Base-by-base conservation (phyloP, 2,888 invertebrate species). In the Chrysolina oricalcia region DNA sequence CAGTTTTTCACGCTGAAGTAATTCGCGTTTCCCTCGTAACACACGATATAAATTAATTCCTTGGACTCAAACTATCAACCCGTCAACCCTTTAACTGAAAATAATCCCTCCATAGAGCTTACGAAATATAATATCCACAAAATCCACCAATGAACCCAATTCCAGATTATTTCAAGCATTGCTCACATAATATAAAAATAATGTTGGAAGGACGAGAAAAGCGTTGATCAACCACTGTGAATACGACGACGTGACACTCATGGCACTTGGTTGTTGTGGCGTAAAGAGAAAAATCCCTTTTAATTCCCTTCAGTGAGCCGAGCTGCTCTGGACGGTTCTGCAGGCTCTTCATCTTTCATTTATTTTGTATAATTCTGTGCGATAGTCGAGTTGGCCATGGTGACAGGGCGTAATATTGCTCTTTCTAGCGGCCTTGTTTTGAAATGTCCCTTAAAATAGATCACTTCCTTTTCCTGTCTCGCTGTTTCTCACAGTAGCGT, bases 331-430 rank as follows among this genome's bases (percentile, higher is more conserved):
- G 59, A 23, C n/a, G 23, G 23, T 35, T 27, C n/a, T 23, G 59
- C 59, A 8, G 35, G 59, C 35, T 59, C 59, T 59, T 59, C 59
- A 59, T 59, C 59, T 59, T 59, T 59, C 59, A 59, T 59, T 59
- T 59, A 59, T 59, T 59, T 59, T 59, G 59, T 59, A 27, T 59
- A 59, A 59, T 59, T 59, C 59, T n/a, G 27, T 59, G 59, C 59
- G 35, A 59, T 59, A 59, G 27, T 59, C 59, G 59, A 59, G 59
- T 59, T 59, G 59, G 59, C 59, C 59, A 23, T 59, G 59, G 59
- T 59, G 59, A 59, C 59, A 59, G 35, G 35, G 59, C 59, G 59
- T 59, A 27, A 59, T 59, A 59, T 59, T 59, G 59, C 59, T 59
- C 59, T 27, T 59, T 59, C 59, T 59, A 35, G 59, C 59, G 59